Evolutionary conservation across 2,113 vertebrate genomes (phyloP), one percentile per base, ranked within the genome.

Genomic region (Campylomormyrus tamandua): DNA sequence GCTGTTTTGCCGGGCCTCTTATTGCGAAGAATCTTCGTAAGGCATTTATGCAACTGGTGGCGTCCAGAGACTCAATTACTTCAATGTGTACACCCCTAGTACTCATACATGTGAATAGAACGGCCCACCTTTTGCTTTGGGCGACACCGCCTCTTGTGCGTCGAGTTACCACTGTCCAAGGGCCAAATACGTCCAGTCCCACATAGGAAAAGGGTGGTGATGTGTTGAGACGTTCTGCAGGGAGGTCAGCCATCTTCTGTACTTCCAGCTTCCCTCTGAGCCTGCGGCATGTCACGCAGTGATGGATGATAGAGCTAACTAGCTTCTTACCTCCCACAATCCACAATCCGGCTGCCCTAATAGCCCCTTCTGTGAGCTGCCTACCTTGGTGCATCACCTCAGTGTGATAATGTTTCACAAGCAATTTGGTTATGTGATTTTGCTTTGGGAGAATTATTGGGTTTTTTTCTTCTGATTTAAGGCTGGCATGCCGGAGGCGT

Each of bases 171-270:
- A 50, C 84, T 31, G 45, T 86, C 24, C 85, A 53, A 2, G 85
- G 49, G 11, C 85, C 85, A 87, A 87, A 87, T 13, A 87, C n/a
- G n/a, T 87, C 85, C 21, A 87, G 5, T 9, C 85, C 49, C 8
- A 87, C 85, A 35, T 52, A 87, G 17, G 24, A 10, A 48, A 50
- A 86, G 19, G 84, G 84, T 24, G 84, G 84, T 13, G 19, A 50
- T 4, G 21, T 50, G 84, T 10, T 50, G 9, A 86, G 48, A 7
- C 24, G 46, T 7, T 86, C 84, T 27, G 46, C 6, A 50, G 84
- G 84, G 21, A 86, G 62, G 88, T 48, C 88, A 27, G 66, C 88
- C 88, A 89, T 89, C 46, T 89, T 89, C n/a, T 74, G 88, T 8
- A 48, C 62, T 27, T 74, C 58, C 0, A 49, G 19, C 27, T n/a